Evolutionary conservation across 2,113 vertebrate genomes (phyloP), one percentile per base, ranked within the genome.

Genomic region (Cnemophilus loriae): DNA sequence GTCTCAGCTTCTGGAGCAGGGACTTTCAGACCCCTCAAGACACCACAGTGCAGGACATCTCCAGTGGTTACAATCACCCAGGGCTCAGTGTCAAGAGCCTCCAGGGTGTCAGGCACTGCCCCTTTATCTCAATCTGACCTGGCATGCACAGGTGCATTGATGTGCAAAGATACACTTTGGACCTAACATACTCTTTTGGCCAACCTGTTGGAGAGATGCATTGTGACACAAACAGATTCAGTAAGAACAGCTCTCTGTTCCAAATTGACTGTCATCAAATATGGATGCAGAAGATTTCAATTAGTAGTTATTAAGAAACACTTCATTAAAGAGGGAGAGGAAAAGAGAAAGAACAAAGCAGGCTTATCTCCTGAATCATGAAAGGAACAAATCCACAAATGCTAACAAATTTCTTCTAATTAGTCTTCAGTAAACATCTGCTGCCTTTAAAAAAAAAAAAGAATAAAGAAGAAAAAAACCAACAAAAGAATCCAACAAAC

Each of bases 401-500:
- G 79, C 57, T 78, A 75, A 84, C 81, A 96, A 88, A 82, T 87
- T 78, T 95, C 24, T 89, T 90, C 78, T 93, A 95, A 96, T 97
- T 94, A 94, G 94, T 77, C 56, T 95, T 90, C 52, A 93, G n/a
- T 89, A 92, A 93, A 70, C 33, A 83, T 56, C 79, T 84, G 73
- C 92, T 86, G 63, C 64, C 60, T 89, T 81, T 76, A 60, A 83
- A 93, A 92, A 78, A 39, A 32, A 42, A 13, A 30, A 24, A 23
- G 17, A 16, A 35, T 10, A 1, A 56, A 23, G 15, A 41, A 13
- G 3, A 14, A 69, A 63, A 42, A 39, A 85, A n/a, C 0, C 10
- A 56, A 35, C 10, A 42, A 78, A 77, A 74, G 1, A 61, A 7
- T 7, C 10, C 16, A 76, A 39, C 9, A 42, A 68, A 56, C 39